These are phyloP conservation scores for Tetranychus cinnabarinus DNA, from an alignment of 1,140 invertebrate genomes.

Conservation along the genomic window DNA sequence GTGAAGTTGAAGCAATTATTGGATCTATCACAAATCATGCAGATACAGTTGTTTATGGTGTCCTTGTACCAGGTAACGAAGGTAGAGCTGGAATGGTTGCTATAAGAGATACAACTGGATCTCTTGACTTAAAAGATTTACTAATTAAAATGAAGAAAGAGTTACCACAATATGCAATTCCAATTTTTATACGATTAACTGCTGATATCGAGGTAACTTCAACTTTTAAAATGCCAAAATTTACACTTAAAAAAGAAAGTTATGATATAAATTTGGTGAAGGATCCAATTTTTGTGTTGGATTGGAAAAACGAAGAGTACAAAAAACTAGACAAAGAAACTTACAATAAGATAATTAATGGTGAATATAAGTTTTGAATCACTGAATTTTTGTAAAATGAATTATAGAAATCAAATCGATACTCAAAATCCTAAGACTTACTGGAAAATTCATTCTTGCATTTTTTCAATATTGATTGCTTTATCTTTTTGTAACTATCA, in stretches of 20 bases:
- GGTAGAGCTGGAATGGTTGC: neutral
- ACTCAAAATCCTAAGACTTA: no score
- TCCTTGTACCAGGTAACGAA: slow-evolving; percentile 58
- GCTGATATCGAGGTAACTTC: slow-evolving; percentile 62
- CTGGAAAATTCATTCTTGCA: no score
- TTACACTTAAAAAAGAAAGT: slow-evolving; percentile 67
- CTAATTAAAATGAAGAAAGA: slow-evolving; percentile 20
- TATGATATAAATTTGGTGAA: slow-evolving; percentile 32
- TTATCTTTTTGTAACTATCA: no score
- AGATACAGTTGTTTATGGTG: slow-evolving; percentile 81
- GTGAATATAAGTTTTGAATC: no score
- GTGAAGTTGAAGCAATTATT: slow-evolving; percentile 79
- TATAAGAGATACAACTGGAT: no score
- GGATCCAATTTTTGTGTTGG: slow-evolving; percentile 7
- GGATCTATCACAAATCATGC: slow-evolving; percentile 65
- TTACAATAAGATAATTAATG: no score
- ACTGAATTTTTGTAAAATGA: no score
- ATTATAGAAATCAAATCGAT: no score
- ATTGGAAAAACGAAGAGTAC: neutral
- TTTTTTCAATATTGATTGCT: no score
- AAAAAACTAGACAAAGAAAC: neutral
- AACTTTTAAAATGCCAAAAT: slow-evolving; percentile 86
- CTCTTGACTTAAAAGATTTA: slow-evolving; percentile 23
- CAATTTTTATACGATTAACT: slow-evolving; percentile 61
- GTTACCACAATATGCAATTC: slow-evolving; percentile 61